A percentile compares a stretch with the other conserved stretches of the same genome.
Evolutionary conservation across 2,888 invertebrate genomes (phyloP).

Genomic region (Strigamia crassipes): DNA sequence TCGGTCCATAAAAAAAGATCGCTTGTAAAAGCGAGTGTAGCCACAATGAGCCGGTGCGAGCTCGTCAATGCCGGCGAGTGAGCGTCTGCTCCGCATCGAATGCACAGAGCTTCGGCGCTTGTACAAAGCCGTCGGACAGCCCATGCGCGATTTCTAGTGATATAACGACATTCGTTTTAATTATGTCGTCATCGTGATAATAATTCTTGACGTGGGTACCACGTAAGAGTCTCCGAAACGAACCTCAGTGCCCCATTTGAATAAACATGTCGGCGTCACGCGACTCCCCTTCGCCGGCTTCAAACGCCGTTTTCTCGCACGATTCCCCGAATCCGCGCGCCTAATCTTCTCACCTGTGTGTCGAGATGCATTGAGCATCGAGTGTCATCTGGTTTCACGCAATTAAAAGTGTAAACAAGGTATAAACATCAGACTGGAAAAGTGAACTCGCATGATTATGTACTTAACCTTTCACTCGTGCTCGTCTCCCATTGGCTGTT

Average conservation of each 20-base stretch:
- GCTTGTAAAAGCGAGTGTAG: not conserved
- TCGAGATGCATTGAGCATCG: not conserved
- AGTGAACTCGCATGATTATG: conserved; percentile 51
- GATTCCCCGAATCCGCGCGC: not conserved
- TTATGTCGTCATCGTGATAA: conserved; percentile 24
- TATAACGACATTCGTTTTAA: not conserved
- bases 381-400: conserved; percentile 39
- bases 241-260: conserved; percentile 25
- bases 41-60: not conserved
- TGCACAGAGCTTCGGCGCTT: not conserved
- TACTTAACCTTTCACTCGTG: conserved; percentile 52
- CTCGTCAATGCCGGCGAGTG: not conserved
- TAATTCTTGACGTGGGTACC: not conserved
- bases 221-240: not conserved
- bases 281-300: not conserved
- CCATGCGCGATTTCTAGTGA: not conserved
- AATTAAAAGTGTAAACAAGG: conserved; percentile 48
- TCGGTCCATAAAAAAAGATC: not conserved
- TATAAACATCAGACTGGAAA: conserved; percentile 44
- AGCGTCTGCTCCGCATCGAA: not conserved
- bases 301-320: not conserved
- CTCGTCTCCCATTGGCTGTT: conserved; percentile 51
- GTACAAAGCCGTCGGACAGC: not conserved
- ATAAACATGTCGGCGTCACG: conserved; percentile 33
- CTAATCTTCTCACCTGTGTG: conserved; percentile 12